These are phyloP conservation scores for Rhizomys pruinosus DNA, from an alignment of 2,113 vertebrate genomes.

Conservation along the genomic window DNA sequence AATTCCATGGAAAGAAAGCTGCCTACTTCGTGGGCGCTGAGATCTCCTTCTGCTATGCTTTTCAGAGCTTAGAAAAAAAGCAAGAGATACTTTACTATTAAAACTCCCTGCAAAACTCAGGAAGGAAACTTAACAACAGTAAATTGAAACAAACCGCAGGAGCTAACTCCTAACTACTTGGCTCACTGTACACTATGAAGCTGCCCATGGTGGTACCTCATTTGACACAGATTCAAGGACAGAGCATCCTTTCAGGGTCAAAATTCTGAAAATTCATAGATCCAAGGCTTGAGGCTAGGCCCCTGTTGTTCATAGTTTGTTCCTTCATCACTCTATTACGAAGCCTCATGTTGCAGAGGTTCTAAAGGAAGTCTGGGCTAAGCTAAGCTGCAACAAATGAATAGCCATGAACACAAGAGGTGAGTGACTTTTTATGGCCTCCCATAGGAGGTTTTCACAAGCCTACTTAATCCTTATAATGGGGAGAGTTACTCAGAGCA, in stretches of 20 bases:
- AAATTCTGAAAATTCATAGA: not conserved
- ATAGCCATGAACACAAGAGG: not conserved
- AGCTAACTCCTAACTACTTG: not conserved
- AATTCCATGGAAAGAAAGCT: not conserved
- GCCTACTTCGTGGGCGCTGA: not conserved
- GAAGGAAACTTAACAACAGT: not conserved
- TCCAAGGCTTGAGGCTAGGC: not conserved
- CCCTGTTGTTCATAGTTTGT: not conserved
- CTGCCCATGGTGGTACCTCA: not conserved
- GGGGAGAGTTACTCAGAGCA: not conserved
- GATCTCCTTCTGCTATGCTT: not conserved
- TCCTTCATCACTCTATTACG: not conserved
- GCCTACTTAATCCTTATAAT: not conserved
- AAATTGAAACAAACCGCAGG: not conserved
- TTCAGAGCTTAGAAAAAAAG: not conserved
- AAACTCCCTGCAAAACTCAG: not conserved
- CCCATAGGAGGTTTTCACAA: not conserved
- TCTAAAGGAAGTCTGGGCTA: not conserved
- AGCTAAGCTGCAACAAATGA: not conserved
- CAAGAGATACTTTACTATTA: not conserved
- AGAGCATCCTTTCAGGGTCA: not conserved
- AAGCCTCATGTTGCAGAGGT: not conserved
- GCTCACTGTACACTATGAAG: not conserved
- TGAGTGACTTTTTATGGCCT: not conserved
- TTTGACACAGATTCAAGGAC: not conserved